phyloP scores from a whole-genome alignment of 2,888 invertebrate genomes.

The Spodoptera picta region DNA sequence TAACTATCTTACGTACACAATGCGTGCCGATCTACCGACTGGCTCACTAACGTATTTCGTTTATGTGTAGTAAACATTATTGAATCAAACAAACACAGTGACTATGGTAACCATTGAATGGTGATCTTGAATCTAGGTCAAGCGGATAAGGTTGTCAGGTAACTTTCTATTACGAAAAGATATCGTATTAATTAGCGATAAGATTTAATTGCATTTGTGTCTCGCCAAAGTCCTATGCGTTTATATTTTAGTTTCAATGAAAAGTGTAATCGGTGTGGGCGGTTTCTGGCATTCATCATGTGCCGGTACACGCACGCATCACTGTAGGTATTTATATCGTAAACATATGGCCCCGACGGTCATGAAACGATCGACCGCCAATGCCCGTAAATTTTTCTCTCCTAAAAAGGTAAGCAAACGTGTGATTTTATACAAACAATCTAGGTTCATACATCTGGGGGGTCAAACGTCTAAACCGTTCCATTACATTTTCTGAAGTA shows the following conservation, averaged over 20 bases:
- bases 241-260: constrained; percentile 29
- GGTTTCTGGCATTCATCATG: constrained; percentile 80
- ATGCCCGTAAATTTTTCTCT: constrained; percentile 64
- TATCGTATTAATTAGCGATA: constrained; percentile 37
- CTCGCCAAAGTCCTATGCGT: constrained; percentile 22
- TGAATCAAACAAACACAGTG: constrained; percentile 63
- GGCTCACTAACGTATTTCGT: constrained; percentile 25
- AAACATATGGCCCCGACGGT: constrained; percentile 82
- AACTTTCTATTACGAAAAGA: constrained; percentile 58
- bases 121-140: constrained; percentile 68
- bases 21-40: constrained; percentile 20
- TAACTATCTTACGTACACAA: constrained; percentile 46
- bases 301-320: constrained; percentile 67
- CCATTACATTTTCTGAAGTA: too few relatives aligned
- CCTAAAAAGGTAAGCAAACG: constrained; percentile 48
- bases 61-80: constrained; percentile 49
- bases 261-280: constrained; percentile 71
- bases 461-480: constrained; percentile 8
- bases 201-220: constrained; percentile 35
- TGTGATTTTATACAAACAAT: constrained; percentile 43
- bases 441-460: background rate
- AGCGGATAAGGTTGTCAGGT: constrained; percentile 57
- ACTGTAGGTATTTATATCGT: constrained; percentile 78
- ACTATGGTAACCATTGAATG: constrained; percentile 64
- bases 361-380: constrained; percentile 68